phyloP scores from a whole-genome alignment of 2,888 invertebrate species.

The Cordilura impudica region DNA sequence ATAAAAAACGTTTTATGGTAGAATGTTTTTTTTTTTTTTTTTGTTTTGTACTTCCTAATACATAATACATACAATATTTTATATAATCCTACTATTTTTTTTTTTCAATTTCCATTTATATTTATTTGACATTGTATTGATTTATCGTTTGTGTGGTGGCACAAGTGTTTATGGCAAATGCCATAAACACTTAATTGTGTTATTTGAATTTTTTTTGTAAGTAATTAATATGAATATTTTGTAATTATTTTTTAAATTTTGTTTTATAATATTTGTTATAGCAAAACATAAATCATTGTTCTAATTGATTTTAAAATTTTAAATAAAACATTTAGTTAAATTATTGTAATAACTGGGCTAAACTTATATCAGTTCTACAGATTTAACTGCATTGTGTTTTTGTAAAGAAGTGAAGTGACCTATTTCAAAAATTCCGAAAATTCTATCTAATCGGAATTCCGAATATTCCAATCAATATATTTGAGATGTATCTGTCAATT shows the following conservation, averaged over 20 bases:
- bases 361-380: no score
- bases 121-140: constrained; percentile 52
- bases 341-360: no score
- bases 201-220: neutral
- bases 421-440: no score
- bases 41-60: neutral
- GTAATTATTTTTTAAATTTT: constrained; percentile 14
- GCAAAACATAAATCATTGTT: constrained; percentile 40
- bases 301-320: constrained; percentile 37
- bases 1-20: neutral
- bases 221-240: constrained; percentile 15
- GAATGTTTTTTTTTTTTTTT: neutral
- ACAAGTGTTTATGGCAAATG: constrained; percentile 47
- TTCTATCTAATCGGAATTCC: no score
- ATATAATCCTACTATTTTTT: neutral
- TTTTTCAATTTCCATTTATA: constrained; percentile 20
- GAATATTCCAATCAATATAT: no score
- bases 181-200: constrained; percentile 19
- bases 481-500: no score
- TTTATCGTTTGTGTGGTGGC: constrained; percentile 42
- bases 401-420: no score
- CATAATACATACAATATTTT: neutral
- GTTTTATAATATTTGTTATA: neutral
- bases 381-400: no score
- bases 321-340: constrained; percentile 31